These are phyloP conservation scores for Mergus octosetaceus DNA, from an alignment of 2,797 vertebrate species.

Conservation along the genomic window DNA sequence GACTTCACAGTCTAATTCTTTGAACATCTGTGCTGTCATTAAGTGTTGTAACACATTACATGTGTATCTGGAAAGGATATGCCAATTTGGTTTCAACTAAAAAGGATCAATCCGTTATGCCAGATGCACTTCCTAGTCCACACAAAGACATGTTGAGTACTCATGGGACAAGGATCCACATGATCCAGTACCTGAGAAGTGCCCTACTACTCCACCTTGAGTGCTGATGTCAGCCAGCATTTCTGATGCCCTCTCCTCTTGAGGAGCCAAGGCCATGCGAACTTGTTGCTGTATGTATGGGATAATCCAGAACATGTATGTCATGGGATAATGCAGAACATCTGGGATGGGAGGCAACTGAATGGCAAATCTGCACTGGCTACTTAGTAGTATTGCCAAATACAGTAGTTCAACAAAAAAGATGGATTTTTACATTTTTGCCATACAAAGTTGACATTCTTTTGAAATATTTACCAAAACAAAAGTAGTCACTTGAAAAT, in stretches of 20 bases:
- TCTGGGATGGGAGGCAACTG: not conserved
- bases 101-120: not conserved
- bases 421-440: not conserved
- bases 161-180: not conserved
- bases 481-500: not conserved
- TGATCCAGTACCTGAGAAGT: not conserved
- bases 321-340: not conserved
- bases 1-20: not conserved
- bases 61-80: not conserved
- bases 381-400: not conserved
- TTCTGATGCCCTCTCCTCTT: not conserved
- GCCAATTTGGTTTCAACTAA: not conserved
- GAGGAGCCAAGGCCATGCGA: not conserved
- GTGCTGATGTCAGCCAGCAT: not conserved
- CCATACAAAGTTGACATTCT: not conserved
- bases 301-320: not conserved
- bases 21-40: not conserved
- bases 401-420: not conserved
- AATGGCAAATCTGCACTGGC: not conserved
- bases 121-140: not conserved
- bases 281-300: not conserved
- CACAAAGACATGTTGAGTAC: not conserved
- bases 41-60: not conserved
- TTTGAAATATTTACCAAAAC: not conserved
- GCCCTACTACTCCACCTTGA: fast-evolving